These are phyloP conservation scores for Dendrocopos noguchii DNA, from an alignment of 2,113 vertebrate genomes.

Conservation along the genomic window DNA sequence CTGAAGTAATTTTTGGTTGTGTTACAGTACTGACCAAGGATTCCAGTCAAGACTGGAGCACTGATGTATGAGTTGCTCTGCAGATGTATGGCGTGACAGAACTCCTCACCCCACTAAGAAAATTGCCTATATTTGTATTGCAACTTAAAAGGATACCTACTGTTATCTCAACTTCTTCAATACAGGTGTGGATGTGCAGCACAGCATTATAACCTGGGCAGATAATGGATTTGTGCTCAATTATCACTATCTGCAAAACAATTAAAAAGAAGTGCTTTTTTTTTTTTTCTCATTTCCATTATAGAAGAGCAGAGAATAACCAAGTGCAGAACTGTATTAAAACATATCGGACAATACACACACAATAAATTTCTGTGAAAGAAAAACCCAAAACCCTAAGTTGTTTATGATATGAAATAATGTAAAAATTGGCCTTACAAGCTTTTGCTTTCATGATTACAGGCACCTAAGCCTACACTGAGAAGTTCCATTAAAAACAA, in stretches of 20 bases:
- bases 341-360: no score
- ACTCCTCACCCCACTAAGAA: not conserved
- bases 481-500: not conserved
- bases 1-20: not conserved
- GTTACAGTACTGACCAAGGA: not conserved
- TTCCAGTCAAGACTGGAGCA: not conserved
- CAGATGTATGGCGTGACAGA: not conserved
- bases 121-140: not conserved
- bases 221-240: constrained; percentile 99
- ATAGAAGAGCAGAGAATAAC: not conserved
- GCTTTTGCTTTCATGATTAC: not conserved
- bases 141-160: constrained; percentile 78
- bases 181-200: constrained; percentile 98
- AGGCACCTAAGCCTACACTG: not conserved
- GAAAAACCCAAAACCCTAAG: fast-evolving
- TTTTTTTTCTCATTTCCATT: not conserved
- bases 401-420: not conserved
- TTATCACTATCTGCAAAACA: constrained; percentile 94
- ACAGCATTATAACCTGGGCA: constrained; percentile 99
- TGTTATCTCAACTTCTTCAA: constrained; percentile 98
- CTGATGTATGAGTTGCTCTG: not conserved
- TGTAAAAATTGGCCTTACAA: not conserved
- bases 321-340: not conserved
- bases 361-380: not conserved
- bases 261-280: not conserved